Percentiles rank a stretch among this genome's conserved stretches.
Evolutionary conservation across 2,113 vertebrate genomes (phyloP).

Genomic region (Brienomyrus longianalis): DNA sequence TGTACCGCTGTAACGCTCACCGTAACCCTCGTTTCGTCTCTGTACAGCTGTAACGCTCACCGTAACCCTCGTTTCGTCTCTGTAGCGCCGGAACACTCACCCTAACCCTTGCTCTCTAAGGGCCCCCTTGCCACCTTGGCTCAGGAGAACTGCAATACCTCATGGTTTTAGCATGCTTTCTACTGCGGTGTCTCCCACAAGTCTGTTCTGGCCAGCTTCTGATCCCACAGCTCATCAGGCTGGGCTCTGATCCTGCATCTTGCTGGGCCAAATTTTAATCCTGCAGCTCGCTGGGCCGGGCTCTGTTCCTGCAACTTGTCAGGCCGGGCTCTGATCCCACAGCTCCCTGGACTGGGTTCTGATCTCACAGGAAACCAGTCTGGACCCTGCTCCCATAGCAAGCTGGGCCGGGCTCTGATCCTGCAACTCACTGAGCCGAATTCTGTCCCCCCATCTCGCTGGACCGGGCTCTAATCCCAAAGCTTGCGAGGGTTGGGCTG

Average conservation of each 20-base stretch:
- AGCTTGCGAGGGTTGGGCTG: background rate
- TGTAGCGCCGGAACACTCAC: no score
- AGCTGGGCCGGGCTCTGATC: background rate
- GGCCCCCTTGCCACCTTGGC: background rate
- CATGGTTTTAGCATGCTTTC: background rate
- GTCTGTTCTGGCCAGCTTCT: background rate
- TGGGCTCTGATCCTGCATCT: background rate
- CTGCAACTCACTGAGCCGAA: background rate
- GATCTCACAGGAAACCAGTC: background rate
- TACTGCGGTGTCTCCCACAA: background rate
- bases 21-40: no score
- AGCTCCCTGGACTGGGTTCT: background rate
- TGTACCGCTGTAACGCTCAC: background rate
- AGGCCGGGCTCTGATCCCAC: background rate
- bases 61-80: no score
- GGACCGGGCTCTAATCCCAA: background rate
- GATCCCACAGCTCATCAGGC: background rate
- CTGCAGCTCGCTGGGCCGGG: background rate
- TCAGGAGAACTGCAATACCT: background rate
- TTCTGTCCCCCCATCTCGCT: background rate
- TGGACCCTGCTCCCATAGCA: background rate
- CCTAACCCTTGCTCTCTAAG: no score
- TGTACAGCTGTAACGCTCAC: background rate
- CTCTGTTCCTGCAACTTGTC: background rate
- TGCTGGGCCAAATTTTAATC: background rate